phyloP scores from a whole-genome alignment of 2,113 vertebrate species.

The Tor tambroides region DNA sequence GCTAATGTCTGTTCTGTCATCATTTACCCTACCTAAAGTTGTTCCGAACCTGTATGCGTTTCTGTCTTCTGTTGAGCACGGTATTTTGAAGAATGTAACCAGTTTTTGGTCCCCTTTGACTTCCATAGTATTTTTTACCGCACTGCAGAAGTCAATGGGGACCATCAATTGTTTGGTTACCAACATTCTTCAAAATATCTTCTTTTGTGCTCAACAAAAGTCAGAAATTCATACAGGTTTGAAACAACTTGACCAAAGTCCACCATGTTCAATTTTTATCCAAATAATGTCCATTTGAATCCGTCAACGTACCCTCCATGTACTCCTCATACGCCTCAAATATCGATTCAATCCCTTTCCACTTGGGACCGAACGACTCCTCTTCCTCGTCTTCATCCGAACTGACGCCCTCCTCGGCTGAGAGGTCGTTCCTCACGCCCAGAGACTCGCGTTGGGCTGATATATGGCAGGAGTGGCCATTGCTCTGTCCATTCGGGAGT shows the following conservation, averaged over 20 bases:
- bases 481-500: slow-evolving; percentile 70
- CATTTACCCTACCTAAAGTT: no score
- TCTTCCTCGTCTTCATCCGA: slow-evolving; percentile 76
- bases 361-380: slow-evolving; percentile 80
- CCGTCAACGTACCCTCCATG: slow-evolving; percentile 82
- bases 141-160: no score
- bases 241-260: not conserved
- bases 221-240: no score
- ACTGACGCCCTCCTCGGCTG: slow-evolving; percentile 77
- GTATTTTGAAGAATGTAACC: no score
- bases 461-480: slow-evolving; percentile 82
- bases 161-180: no score
- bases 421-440: slow-evolving; percentile 73
- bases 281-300: not conserved
- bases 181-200: no score
- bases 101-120: no score
- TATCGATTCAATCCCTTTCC: slow-evolving; percentile 97
- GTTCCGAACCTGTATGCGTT: no score
- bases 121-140: no score
- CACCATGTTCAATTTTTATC: not conserved
- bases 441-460: slow-evolving; percentile 69
- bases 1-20: no score
- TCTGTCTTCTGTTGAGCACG: no score
- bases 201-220: no score
- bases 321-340: slow-evolving; percentile 98